Evolutionary conservation across 2,888 invertebrate genomes (phyloP), one percentile per base, ranked within the genome.

Genomic region (Timema cristinae): DNA sequence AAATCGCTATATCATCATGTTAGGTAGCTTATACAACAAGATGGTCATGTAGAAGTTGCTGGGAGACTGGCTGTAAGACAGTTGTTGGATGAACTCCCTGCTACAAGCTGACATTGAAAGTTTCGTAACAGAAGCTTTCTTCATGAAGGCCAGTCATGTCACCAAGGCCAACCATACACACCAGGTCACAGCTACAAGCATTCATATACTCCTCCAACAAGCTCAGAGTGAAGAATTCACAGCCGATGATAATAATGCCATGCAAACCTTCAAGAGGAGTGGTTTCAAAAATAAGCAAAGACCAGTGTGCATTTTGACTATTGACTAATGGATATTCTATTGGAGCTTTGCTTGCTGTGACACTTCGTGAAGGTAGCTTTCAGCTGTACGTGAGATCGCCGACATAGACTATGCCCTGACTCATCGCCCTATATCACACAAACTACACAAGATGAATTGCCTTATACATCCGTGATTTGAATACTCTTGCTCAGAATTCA

Each of bases 371-470:
- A 16, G 52, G 49, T 7, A 47, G 70, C 61, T 69, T 71, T 16
- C 8, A 13, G 15, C 56, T 71, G 32, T 75, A 75, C 66, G 48
- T 67, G 5, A 59, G 72, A 32, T 50, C 70, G n/a, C 52, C 74
- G 52, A 15, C 49, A 49, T 50, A 69, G 51, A 59, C 74, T 32
- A 48, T 52, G 5, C 68, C 73, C 7, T 71, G 67, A 51, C 32
- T 71, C 50, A 67, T 71, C 16, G 67, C 67, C 11, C 67, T 71
- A 13, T 69, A 75, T 63, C 67, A 71, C 48, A 61, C 49, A 9
- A 56, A 72, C 54, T 74, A 73, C 67, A 69, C 68, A 7, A 52
- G 70, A 10, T 75, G 66, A 68, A 51, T 75, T 11, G 16, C 73
- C 10, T 50, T 75, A 32, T 13, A n/a, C 32, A 15, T 69, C 2